These are phyloP conservation scores for Cotesia congregata DNA, from an alignment of 2,888 invertebrate genomes.

Conservation along the genomic window DNA sequence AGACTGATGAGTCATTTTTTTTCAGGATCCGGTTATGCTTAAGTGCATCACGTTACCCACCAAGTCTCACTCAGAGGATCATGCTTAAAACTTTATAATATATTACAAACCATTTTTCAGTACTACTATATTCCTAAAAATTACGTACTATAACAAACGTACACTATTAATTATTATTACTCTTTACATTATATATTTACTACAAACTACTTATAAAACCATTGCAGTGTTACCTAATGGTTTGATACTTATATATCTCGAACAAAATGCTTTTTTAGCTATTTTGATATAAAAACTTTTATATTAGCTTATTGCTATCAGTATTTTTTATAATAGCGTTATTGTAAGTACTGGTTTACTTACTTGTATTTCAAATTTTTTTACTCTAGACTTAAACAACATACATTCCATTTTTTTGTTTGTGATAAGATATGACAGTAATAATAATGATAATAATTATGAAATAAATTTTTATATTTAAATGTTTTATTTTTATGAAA, in stretches of 20 bases:
- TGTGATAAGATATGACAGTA: background rate
- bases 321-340: background rate
- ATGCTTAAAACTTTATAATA: background rate
- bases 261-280: background rate
- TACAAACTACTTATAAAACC: background rate
- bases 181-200: background rate
- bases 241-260: background rate
- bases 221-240: background rate
- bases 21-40: constrained; percentile 27
- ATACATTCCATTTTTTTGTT: background rate
- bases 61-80: background rate
- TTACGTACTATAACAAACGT: background rate
- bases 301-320: background rate
- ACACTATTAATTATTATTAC: background rate
- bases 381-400: background rate
- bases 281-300: background rate
- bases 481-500: background rate
- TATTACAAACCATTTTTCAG: background rate
- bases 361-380: background rate
- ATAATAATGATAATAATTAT: background rate
- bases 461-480: background rate
- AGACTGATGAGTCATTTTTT: constrained; percentile 26
- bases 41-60: constrained; percentile 8
- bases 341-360: background rate
- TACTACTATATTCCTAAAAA: background rate